Percentiles rank a stretch among this genome's conserved stretches.
phyloP scores from a whole-genome alignment of 2,888 invertebrate species.

The Phalangium opilio region DNA sequence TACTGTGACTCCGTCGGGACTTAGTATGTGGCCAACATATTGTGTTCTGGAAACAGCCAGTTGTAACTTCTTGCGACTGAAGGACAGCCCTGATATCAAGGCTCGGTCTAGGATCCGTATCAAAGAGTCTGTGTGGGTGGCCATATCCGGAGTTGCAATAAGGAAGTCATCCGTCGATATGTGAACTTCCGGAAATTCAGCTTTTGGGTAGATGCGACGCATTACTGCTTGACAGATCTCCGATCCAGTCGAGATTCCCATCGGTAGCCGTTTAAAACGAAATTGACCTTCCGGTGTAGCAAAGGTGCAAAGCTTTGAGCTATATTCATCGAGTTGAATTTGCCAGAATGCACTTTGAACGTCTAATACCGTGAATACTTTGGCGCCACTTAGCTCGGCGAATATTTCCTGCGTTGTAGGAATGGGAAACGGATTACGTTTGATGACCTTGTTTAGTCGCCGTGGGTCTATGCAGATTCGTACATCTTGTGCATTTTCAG shows the following conservation, averaged over 20 bases:
- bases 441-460: slow-evolving; percentile 5
- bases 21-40: slow-evolving; percentile 13
- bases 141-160: not conserved
- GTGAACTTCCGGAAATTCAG: too few species aligned
- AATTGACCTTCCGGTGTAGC: too few species aligned
- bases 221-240: too few species aligned
- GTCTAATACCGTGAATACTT: not conserved
- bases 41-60: not conserved
- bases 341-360: too few species aligned
- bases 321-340: too few species aligned
- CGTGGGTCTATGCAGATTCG: slow-evolving; percentile 8
- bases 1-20: slow-evolving; percentile 3
- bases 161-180: slow-evolving; percentile 1
- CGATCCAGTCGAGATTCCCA: too few species aligned
- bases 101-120: not conserved
- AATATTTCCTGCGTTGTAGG: slow-evolving; percentile 5
- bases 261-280: too few species aligned
- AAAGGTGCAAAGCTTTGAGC: too few species aligned
- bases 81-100: not conserved
- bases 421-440: slow-evolving; percentile 4
- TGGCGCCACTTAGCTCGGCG: slow-evolving; percentile 1
- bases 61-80: slow-evolving; percentile 5
- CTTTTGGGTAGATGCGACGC: too few species aligned
- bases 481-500: slow-evolving; percentile 3
- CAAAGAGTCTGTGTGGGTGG: slow-evolving; percentile 1